Conservation (phyloP, 2,797 vertebrate species). For the Myotis findleyi region DNA sequence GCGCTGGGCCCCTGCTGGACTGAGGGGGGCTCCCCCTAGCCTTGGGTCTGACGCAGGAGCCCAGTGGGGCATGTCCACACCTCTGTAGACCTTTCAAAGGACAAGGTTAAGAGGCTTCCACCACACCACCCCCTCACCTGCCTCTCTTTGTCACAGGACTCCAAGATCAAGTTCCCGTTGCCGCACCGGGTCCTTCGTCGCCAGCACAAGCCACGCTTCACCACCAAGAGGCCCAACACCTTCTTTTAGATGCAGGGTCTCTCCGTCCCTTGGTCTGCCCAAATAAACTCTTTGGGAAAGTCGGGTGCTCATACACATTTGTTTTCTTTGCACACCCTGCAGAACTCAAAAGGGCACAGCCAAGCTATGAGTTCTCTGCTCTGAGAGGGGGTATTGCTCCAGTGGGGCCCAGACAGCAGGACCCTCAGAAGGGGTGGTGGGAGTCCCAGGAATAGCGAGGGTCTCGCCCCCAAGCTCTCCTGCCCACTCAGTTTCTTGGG, state of each 20-base stretch:
- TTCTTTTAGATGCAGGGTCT: conserved; percentile 90
- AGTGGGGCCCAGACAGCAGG: not conserved
- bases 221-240: conserved; percentile 99
- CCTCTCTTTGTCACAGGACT: not conserved
- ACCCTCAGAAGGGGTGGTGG: not conserved
- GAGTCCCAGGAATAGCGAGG: not conserved
- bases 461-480: no score
- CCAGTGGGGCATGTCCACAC: not conserved
- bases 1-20: not conserved
- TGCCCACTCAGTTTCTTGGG: not conserved
- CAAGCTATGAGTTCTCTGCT: not conserved
- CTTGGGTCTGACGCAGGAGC: conserved; percentile 40
- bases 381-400: not conserved
- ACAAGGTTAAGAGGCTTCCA: not conserved
- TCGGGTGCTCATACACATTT: fast-evolving
- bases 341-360: not conserved
- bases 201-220: conserved; percentile 99
- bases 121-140: no score
- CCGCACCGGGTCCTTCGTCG: conserved; percentile 96
- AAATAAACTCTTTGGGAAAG: conserved; percentile 53
- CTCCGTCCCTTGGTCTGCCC: not conserved
- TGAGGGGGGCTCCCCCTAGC: not conserved
- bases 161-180: conserved; percentile 95
- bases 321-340: not conserved
- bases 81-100: not conserved